Conservation (phyloP, 2,888 invertebrate genomes). For the Dasypolia templi region DNA sequence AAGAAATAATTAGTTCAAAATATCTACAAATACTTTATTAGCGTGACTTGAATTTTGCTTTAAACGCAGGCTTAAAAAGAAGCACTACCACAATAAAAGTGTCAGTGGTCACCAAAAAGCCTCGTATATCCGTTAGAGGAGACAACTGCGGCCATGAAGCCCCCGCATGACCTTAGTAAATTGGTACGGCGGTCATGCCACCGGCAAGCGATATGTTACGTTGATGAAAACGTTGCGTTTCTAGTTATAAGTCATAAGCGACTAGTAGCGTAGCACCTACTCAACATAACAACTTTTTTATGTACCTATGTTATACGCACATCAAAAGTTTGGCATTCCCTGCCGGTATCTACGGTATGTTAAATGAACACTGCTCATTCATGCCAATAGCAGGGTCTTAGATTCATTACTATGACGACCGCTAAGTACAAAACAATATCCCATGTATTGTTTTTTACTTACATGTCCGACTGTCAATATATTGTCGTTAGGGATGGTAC, state of each 20-base stretch:
- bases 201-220: neutral
- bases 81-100: neutral
- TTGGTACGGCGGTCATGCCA: neutral
- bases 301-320: neutral
- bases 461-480: neutral
- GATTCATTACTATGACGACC: neutral
- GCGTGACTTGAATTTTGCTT: neutral
- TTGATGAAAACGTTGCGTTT: neutral
- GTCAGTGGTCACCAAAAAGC: neutral
- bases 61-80: neutral
- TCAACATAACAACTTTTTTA: too few species aligned
- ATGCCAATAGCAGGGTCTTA: neutral
- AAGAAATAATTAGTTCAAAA: too few species aligned
- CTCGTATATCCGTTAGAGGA: slow-evolving; percentile 11
- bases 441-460: neutral
- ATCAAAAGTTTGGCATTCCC: neutral
- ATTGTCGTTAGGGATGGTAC: neutral
- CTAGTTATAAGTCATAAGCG: neutral
- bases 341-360: neutral
- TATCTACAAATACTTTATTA: neutral
- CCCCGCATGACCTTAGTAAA: neutral
- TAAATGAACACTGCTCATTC: neutral
- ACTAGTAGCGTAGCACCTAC: neutral
- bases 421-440: neutral
- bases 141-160: neutral